These are phyloP conservation scores for Numida meleagris DNA, from an alignment of 2,113 vertebrate genomes.

Conservation along the genomic window DNA sequence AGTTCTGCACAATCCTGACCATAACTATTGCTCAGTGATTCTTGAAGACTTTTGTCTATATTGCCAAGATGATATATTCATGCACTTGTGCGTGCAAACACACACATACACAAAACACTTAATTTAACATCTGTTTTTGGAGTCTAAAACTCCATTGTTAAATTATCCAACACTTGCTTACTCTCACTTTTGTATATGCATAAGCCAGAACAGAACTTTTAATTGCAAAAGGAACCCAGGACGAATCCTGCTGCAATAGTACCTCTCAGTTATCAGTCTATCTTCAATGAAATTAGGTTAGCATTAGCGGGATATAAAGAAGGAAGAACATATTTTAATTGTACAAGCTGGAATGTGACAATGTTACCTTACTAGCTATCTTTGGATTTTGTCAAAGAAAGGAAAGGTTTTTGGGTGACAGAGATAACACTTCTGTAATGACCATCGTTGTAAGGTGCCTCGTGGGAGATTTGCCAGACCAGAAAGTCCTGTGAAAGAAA, in stretches of 20 bases:
- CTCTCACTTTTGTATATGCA: neutral
- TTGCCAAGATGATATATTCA: neutral
- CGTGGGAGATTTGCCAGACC: neutral
- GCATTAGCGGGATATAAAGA: neutral
- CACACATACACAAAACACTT: neutral
- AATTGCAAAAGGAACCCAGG: neutral
- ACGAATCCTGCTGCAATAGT: neutral
- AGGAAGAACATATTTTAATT: neutral
- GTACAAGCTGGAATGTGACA: neutral
- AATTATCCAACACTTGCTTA: neutral
- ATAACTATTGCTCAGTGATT: neutral
- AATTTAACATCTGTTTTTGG: neutral
- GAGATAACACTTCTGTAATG: neutral
- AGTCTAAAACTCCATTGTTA: neutral
- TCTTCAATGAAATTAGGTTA: neutral
- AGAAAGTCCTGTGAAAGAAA: neutral
- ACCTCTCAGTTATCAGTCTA: neutral
- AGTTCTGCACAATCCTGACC: neutral
- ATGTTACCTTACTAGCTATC: neutral
- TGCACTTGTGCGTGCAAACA: neutral
- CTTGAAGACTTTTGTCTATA: neutral
- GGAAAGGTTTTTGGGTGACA: neutral
- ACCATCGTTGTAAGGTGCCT: neutral
- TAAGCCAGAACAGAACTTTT: neutral
- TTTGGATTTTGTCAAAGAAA: neutral